These are phyloP conservation scores for Salvelinus alpinus DNA, from an alignment of 2,113 vertebrate genomes.

Conservation along the genomic window DNA sequence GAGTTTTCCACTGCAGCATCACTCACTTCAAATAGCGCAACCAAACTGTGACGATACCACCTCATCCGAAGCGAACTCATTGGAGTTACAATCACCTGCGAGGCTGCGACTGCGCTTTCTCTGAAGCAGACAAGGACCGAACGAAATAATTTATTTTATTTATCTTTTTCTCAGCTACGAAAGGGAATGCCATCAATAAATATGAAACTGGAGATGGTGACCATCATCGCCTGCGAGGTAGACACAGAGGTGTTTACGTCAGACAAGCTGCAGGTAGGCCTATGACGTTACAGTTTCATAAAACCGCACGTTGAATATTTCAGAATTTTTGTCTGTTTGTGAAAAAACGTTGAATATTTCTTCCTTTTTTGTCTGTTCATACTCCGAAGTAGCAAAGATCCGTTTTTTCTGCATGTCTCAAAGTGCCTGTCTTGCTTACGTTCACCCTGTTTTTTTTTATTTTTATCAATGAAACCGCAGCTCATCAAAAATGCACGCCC, in stretches of 20 bases:
- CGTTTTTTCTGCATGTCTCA: slow-evolving; percentile 34
- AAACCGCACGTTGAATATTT: slow-evolving; percentile 21
- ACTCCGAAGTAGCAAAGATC: neutral
- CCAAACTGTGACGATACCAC: too few relatives aligned
- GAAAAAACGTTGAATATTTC: slow-evolving; percentile 3
- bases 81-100: too few relatives aligned
- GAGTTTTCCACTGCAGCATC: too few relatives aligned
- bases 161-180: slow-evolving; percentile 32
- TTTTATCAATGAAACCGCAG: slow-evolving; percentile 74
- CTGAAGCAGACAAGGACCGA: too few relatives aligned
- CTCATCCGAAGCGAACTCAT: too few relatives aligned
- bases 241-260: slow-evolving; percentile 79
- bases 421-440: slow-evolving; percentile 51
- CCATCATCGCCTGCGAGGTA: slow-evolving; percentile 81
- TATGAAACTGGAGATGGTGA: slow-evolving; percentile 83
- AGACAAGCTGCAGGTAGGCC: slow-evolving; percentile 76
- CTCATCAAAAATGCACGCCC: slow-evolving; percentile 48
- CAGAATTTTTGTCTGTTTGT: slow-evolving; percentile 13
- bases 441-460: slow-evolving; percentile 52
- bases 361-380: neutral
- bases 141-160: slow-evolving; percentile 6
- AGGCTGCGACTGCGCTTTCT: too few relatives aligned
- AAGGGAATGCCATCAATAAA: slow-evolving; percentile 82
- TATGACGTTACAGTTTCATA: slow-evolving; percentile 41
- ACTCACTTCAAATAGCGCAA: slow-evolving; percentile 1